Evolutionary conservation across 2,888 invertebrate species (phyloP).

Genomic region (Drosophila yooni): DNA sequence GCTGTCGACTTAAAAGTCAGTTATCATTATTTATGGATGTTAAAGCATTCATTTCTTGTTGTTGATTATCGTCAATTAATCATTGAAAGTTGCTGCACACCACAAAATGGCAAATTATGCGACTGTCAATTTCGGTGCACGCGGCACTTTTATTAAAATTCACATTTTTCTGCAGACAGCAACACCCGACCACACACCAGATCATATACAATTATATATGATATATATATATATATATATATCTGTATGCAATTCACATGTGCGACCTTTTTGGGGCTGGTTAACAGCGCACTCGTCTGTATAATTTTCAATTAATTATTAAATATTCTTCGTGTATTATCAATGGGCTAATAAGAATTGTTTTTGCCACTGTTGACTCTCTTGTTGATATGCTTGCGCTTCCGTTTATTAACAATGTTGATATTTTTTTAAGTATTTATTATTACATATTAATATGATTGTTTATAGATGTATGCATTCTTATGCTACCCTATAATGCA

Average conservation of each 20-base stretch:
- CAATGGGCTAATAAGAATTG: constrained; percentile 66
- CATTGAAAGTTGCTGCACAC: constrained; percentile 47
- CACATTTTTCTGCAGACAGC: constrained; percentile 39
- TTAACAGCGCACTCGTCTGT: constrained; percentile 62
- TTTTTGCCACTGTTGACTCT: constrained; percentile 25
- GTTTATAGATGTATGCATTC: neutral
- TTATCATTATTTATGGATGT: constrained; percentile 30
- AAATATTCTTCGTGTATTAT: constrained; percentile 67
- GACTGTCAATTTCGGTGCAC: constrained; percentile 63
- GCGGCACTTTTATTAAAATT: constrained; percentile 63
- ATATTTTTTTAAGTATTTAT: constrained; percentile 45
- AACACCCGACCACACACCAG: constrained; percentile 27
- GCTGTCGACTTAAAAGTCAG: constrained; percentile 9
- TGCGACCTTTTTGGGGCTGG: constrained; percentile 23
- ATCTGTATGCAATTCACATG: constrained; percentile 40
- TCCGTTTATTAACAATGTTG: constrained; percentile 65
- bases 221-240: constrained; percentile 20
- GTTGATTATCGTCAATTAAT: constrained; percentile 57
- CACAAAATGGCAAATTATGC: constrained; percentile 59
- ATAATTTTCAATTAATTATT: constrained; percentile 75
- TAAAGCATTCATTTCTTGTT: constrained; percentile 36
- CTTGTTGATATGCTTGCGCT: constrained; percentile 53
- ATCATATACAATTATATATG: constrained; percentile 9
- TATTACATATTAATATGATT: constrained; percentile 47
- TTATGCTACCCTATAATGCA: constrained; percentile 21